A percentile compares a stretch with the other conserved stretches of the same genome.
Conservation (phyloP, 2,113 vertebrate species). For the Myotis davidii region DNA sequence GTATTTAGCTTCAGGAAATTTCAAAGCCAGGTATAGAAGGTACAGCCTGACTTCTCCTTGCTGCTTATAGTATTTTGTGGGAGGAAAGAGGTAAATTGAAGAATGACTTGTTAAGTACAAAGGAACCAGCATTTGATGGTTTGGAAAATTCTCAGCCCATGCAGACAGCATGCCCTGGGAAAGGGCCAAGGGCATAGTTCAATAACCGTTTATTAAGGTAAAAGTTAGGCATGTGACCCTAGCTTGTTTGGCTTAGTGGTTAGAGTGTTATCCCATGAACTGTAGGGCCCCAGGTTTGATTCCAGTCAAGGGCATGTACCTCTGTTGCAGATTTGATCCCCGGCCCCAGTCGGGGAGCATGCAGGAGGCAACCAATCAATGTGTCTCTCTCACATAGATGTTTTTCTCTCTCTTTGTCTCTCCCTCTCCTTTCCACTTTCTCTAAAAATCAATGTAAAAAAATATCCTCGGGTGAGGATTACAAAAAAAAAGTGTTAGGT, state of each 20-base stretch:
- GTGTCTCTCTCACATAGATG: too few species aligned
- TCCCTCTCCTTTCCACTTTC: too few species aligned
- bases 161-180: neutral
- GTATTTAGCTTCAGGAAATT: neutral
- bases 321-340: too few species aligned
- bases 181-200: neutral
- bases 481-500: neutral
- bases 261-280: too few species aligned
- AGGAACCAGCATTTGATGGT: neutral
- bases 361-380: too few species aligned
- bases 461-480: too few species aligned
- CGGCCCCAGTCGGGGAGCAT: too few species aligned
- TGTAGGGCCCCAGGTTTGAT: too few species aligned
- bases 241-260: too few species aligned
- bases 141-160: neutral
- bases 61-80: neutral
- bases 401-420: too few species aligned
- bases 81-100: neutral
- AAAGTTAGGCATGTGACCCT: neutral
- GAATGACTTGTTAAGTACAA: neutral
- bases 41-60: neutral
- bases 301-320: too few species aligned
- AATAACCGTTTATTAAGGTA: neutral
- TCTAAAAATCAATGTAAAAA: too few species aligned
- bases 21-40: neutral